Base-by-base conservation (phyloP, 2,113 vertebrate genomes). In the Xenopus tropicalis region DNA sequence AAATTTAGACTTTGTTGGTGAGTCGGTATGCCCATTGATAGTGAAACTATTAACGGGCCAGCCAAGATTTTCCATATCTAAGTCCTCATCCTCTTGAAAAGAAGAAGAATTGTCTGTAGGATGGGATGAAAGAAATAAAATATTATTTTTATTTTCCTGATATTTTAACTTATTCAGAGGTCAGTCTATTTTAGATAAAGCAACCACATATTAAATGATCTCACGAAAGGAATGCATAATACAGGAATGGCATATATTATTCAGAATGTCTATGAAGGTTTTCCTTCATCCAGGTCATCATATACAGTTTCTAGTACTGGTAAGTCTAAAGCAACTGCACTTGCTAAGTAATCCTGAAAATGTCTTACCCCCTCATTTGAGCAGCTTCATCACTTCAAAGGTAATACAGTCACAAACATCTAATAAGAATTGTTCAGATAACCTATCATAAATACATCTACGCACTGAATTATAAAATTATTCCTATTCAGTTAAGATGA, bases 71-170 rank as follows among this genome's bases (percentile, higher is more conserved):
- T 94, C 94, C 92, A 93, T 91, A 71, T 89, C 91, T 89, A 93
- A 71, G 79, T 90, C 91, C 81, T 96, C 93, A 89, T 96, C 92
- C 78, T 94, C 92, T 76, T 90, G 88, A 71, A 90, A 86, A 24
- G 89, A 85, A 0, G 90, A 94, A 14, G 90, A 92, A 81, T 91
- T 93, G 82, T 92, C 87, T 93, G 82, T 71, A 85, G 85, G 66
- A 54, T 71, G 71, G 75, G 86, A 84, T 70, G 29, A 81, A 66
- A 77, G 16, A 81, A 64, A 24, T 37, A 37, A 9, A 37, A 37
- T 16, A 24, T 24, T 1, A 14, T 11, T 61, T 21, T 20, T 58
- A 21, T 20, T 11, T 12, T 58, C 8, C 4, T 58, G 56, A 7
- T 11, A n/a, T 4, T 11, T 58, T 20, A 20, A 52, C 51, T 13